phyloP scores from a whole-genome alignment of 2,113 vertebrate species.

The Danio rerio region GRCz12tu NC_133188.1:31813501-31814000 shows the following conservation, averaged over 20 bases:
- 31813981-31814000: not conserved
- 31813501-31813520: conserved; percentile 47
- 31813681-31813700: not conserved
- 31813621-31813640: not conserved
- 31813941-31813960: not conserved
- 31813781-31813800: not conserved
- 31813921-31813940: not conserved
- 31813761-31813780: conserved; percentile 1
- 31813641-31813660: not conserved
- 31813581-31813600: conserved; percentile 13
- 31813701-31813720: not conserved
- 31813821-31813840: not conserved
- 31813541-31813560: conserved; percentile 1
- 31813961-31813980: not conserved
- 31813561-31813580: not conserved
- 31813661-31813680: not conserved
- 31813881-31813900: not conserved
- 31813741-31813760: not conserved
- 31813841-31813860: no score
- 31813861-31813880: not conserved
- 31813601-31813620: not conserved
- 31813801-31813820: not conserved
- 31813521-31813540: conserved; percentile 5
- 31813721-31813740: not conserved
- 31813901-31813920: not conserved